Evolutionary conservation across 2,888 invertebrate genomes (phyloP), one percentile per base, ranked within the genome.

Genomic region (Timema cristinae): DNA sequence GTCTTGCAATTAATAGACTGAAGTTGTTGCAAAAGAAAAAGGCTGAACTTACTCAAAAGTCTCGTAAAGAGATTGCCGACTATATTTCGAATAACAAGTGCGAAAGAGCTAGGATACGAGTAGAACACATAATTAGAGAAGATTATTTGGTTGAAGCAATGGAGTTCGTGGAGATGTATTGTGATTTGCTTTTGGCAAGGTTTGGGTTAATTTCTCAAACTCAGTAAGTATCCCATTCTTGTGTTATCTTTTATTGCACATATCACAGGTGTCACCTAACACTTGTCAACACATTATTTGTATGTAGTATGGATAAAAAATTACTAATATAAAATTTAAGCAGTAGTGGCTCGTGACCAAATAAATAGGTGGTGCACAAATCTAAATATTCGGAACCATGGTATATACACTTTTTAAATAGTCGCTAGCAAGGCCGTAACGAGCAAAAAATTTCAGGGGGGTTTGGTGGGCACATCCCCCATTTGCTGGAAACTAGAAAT

Each of bases 81-180:
- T 98, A 95, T 80, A 90, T 98, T 75, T 87, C 88, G 69, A 89
- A 90, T 77, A 94, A 94, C 72, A 95, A 95, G 86, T 85, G 86
- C 77, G 95, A 95, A 83, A 85, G 94, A 76, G 99, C 98, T 0
- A 93, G 95, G 82, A 99, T 99, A 76, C 88, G 98, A 49, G 99
- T 99, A 10, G 99, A 99, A 83, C 95, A 98, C 79, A 99, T 99
- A 72, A 97, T 99, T 78, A 90, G 99, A 66, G 98, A 98, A 84
- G 99, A 99, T 84, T 99, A 99, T 82, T 87, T 98, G 83, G 98
- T 99, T 5, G 99, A 99, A 84, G 98, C 98, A 0, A 96, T 98
- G 93, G 99, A 99, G 85, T 88, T 99, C 73, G 89, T 99, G 0
- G 99, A 99, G 85, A 98, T 99, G 97, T 99, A 97, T 81, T 98